Evolutionary conservation across 2,888 invertebrate species (phyloP), one percentile per base, ranked within the genome.

Genomic region (Parapristionchus giblindavisi): DNA sequence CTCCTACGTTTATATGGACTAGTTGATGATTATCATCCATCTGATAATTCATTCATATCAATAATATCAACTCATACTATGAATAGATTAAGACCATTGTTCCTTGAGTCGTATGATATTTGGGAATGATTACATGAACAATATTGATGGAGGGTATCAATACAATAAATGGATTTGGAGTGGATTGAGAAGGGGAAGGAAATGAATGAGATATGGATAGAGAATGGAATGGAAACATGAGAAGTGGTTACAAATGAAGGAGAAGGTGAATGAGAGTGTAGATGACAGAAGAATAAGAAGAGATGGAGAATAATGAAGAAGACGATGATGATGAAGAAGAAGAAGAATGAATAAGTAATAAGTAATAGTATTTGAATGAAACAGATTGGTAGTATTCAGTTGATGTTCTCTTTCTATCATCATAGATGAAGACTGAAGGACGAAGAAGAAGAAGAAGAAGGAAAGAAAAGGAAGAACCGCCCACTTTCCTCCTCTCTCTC

Each of bases 1-100:
- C 87, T 43, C 87, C 87, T 54, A 87, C 85, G 77, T 88, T 86
- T 40, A 87, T 79, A 29, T 29, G 43, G 32, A 71, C 32, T n/a
- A n/a, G n/a, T n/a, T n/a, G n/a, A n/a, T n/a, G n/a, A n/a, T n/a
- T n/a, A n/a, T n/a, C 48, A 21, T 40, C 70, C 54, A 56, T 71
- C 70, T 71, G 70, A 27, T 5, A 8, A 34, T 38, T 14, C 14
- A 29, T 29, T 14, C 43, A 21, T 11, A 32, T 32, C 56, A 56
- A 32, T 32, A 32, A 32, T 29, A 6, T 27, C 32, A 32, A 32
- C 8, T 27, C 32, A 56, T 2, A 1, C 27, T 32, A 32, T 3
- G 32, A 32, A 17, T 21, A 56, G 11, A 56, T 17, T 56, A 56
- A 56, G 21, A 56, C 14, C 11, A 56, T 29, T 27, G 29, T n/a